Percentiles rank a stretch among this genome's conserved stretches.
Evolutionary conservation across 2,113 vertebrate genomes (phyloP).

Genomic region (Pycnonotus jocosus): DNA sequence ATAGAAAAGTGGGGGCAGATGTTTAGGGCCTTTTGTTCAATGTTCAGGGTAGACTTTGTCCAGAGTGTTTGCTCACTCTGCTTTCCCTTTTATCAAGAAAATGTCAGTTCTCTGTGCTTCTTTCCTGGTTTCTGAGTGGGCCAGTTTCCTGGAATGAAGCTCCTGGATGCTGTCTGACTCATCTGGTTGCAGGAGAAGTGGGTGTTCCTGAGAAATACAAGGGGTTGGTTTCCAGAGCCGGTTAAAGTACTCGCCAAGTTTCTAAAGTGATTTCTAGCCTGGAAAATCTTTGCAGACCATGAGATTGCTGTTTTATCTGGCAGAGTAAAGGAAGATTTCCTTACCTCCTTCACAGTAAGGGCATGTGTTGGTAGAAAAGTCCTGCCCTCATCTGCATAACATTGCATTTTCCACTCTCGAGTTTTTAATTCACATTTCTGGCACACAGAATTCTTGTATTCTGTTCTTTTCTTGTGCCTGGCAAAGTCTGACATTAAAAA

Average conservation of each 20-base stretch:
- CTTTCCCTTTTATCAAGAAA: background rate
- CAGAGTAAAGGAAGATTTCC: background rate
- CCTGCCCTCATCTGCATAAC: background rate
- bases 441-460: background rate
- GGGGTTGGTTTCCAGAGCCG: background rate
- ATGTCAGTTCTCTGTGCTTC: background rate
- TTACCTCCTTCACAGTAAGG: background rate
- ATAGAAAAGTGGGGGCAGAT: background rate
- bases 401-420: background rate
- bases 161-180: background rate
- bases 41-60: background rate
- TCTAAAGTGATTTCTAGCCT: background rate
- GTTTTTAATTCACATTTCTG: background rate
- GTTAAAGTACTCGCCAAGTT: background rate
- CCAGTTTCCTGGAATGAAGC: background rate
- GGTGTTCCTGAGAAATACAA: background rate
- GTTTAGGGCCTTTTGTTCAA: background rate
- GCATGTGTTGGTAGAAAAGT: background rate
- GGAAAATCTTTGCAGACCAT: background rate
- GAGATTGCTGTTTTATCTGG: background rate
- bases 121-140: background rate
- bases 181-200: background rate
- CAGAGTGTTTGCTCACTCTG: background rate
- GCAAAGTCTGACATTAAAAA: background rate
- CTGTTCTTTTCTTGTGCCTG: background rate